phyloP scores from a whole-genome alignment of 2,113 vertebrate genomes.

The Cyanocitta stelleri region DNA sequence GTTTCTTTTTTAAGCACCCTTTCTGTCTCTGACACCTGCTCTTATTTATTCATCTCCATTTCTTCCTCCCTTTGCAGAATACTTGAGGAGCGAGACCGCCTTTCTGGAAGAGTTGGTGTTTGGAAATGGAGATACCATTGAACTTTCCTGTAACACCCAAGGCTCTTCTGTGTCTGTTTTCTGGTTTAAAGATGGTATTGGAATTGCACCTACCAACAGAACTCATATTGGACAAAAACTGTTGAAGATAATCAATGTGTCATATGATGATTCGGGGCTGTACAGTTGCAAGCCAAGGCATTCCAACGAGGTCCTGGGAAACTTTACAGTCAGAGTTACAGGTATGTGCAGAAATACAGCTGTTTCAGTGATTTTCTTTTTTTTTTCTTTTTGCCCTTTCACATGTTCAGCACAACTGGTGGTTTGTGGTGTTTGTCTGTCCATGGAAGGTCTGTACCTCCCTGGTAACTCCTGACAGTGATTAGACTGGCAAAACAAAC shows the following conservation, averaged over 20 bases:
- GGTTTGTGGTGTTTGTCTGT: neutral
- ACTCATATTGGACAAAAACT: constrained; percentile 77
- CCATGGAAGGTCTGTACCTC: neutral
- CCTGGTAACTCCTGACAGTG: neutral
- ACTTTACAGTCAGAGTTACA: constrained; percentile 86
- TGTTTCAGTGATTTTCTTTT: fast-evolving
- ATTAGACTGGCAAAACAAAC: neutral
- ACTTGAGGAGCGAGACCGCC: constrained; percentile 74
- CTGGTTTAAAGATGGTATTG: constrained; percentile 85
- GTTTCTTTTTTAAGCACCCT: neutral
- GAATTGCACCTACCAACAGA: constrained; percentile 76
- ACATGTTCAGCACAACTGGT: neutral
- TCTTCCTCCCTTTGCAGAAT: constrained; percentile 64
- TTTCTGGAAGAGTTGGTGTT: constrained; percentile 81
- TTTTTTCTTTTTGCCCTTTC: neutral
- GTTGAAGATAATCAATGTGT: constrained; percentile 85
- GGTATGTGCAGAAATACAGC: constrained; percentile 65
- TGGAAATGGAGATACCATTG: constrained; percentile 80
- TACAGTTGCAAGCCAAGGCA: constrained; percentile 82
- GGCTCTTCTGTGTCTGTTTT: constrained; percentile 72
- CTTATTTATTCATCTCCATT: neutral
- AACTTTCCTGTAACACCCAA: constrained; percentile 77
- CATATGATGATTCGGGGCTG: constrained; percentile 85
- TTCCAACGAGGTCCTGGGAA: constrained; percentile 77
- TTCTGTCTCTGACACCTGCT: neutral